Evolutionary conservation across 2,113 vertebrate species (phyloP).

Genomic region (Thunnus maccoyii): DNA sequence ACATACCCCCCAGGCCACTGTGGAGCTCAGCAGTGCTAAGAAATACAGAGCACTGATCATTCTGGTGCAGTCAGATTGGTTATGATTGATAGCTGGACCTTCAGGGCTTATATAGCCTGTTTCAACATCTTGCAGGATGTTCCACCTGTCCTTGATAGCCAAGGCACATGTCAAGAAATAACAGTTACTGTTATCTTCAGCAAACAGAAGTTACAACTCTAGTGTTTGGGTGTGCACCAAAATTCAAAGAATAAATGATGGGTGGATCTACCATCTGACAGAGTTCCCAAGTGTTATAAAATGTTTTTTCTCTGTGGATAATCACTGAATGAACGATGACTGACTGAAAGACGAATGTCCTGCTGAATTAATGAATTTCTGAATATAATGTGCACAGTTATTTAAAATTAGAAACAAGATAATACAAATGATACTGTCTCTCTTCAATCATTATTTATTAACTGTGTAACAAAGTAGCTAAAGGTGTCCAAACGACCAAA

Average conservation of each 20-base stretch:
- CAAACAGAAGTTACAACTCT: conserved; percentile 40
- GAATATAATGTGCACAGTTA: background rate
- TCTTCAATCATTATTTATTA: conserved; percentile 21
- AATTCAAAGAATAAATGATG: conserved; percentile 3
- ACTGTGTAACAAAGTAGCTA: background rate
- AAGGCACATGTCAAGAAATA: conserved; percentile 13
- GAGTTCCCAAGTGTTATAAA: conserved; percentile 28
- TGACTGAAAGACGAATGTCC: background rate
- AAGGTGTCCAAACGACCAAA: background rate
- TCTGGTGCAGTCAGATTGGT: conserved; percentile 49
- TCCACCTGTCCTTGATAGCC: conserved; percentile 64
- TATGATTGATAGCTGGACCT: background rate
- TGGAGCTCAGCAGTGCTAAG: conserved; percentile 65
- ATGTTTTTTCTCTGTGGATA: background rate
- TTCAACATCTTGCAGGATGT: background rate
- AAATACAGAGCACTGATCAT: conserved; percentile 73
- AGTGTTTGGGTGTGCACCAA: background rate
- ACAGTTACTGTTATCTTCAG: conserved; percentile 33
- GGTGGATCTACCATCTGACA: conserved; percentile 20
- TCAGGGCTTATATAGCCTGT: conserved; percentile 62
- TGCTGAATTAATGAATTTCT: conserved; percentile 1
- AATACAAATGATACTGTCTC: no score
- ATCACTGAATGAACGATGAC: background rate
- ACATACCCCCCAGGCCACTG: conserved; percentile 66
- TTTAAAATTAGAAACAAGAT: background rate